Percentiles rank a stretch among this genome's conserved stretches.
These are phyloP conservation scores for Florisuga fusca DNA, from an alignment of 2,797 vertebrate genomes.

Conservation along the genomic window DNA sequence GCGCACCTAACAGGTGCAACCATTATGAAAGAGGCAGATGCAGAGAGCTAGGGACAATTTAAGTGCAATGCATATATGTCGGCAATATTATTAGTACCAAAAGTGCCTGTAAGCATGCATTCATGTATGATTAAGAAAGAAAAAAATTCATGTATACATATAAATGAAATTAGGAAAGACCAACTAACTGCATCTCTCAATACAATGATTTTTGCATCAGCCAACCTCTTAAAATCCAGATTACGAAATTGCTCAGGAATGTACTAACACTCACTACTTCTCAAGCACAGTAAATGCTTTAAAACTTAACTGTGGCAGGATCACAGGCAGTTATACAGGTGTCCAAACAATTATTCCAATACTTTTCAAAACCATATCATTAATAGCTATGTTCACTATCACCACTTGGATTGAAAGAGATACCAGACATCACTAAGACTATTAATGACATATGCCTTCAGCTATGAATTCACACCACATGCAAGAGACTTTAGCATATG, in stretches of 20 bases:
- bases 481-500: background rate
- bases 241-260: background rate
- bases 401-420: background rate
- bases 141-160: background rate
- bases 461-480: background rate
- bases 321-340: background rate
- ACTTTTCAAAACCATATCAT: background rate
- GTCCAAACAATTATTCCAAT: background rate
- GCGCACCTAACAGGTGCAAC: too few species aligned
- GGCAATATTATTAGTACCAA: background rate
- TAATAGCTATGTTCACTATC: background rate
- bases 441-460: background rate
- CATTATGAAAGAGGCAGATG: background rate
- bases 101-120: background rate
- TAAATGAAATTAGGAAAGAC: background rate
- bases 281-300: background rate
- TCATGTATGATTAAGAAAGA: background rate
- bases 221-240: background rate
- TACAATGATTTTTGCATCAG: background rate
- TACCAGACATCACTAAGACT: background rate
- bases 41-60: background rate
- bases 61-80: background rate
- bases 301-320: background rate
- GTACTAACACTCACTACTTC: background rate
- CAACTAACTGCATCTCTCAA: background rate